Conservation (phyloP, 2,888 invertebrate genomes). For the Idaea aversata region DNA sequence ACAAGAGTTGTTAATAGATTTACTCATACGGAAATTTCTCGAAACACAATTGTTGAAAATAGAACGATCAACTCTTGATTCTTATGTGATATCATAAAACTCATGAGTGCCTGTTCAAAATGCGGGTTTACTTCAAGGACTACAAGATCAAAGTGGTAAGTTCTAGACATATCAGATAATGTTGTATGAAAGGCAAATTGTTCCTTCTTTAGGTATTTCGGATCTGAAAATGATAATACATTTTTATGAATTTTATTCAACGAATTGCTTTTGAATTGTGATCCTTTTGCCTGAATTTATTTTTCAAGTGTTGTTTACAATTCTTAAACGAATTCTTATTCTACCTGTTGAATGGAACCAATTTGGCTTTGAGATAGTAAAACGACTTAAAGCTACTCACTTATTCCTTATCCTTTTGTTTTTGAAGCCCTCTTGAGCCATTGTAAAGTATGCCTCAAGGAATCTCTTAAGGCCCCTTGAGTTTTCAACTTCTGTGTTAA, state of each 20-base stretch:
- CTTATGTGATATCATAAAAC: conserved; percentile 70
- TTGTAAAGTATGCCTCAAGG: not conserved
- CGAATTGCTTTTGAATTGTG: not conserved
- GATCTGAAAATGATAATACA: not conserved
- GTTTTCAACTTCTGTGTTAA: conserved; percentile 21
- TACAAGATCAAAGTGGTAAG: conserved; percentile 68
- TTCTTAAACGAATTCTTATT: not conserved
- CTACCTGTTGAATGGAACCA: conserved; percentile 10
- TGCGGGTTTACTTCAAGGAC: conserved; percentile 75
- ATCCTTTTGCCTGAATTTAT: not conserved
- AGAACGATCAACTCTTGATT: conserved; percentile 45
- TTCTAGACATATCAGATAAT: conserved; percentile 19
- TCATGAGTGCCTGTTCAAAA: conserved; percentile 56
- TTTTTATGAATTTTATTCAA: not conserved
- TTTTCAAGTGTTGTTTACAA: not conserved
- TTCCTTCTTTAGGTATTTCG: not conserved
- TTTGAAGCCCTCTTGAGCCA: not conserved
- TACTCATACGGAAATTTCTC: not conserved
- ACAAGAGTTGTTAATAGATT: not conserved
- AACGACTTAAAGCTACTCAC: not conserved
- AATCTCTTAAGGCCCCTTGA: conserved; percentile 12
- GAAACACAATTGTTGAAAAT: not conserved
- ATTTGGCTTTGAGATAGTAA: conserved; percentile 3
- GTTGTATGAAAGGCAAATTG: not conserved
- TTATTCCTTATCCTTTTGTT: not conserved